Conservation (phyloP, 1,140 invertebrate genomes). For the Drosophila albomicans region DNA sequence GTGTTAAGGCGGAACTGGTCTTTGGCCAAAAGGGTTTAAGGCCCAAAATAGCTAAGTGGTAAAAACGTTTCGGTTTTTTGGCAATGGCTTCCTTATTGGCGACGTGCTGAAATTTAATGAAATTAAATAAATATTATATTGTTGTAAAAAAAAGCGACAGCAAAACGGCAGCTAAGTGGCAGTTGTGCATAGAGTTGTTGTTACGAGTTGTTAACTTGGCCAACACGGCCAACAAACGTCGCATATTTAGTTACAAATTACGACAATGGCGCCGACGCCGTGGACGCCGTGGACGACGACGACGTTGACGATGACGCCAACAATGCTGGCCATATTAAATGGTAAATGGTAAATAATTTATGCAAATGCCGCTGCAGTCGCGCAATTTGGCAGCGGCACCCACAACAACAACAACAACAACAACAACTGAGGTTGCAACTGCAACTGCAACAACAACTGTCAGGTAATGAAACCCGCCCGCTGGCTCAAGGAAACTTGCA, state of each 20-base stretch:
- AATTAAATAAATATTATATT: conserved; percentile 81
- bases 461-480: conserved; percentile 80
- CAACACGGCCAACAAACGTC: conserved; percentile 35
- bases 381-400: conserved; percentile 76
- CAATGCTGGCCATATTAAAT: conserved; percentile 79
- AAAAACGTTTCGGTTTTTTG: conserved; percentile 52
- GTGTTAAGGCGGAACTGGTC: conserved; percentile 40
- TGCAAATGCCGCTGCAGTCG: conserved; percentile 76
- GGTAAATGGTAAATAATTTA: conserved; percentile 83
- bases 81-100: conserved; percentile 74
- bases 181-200: conserved; percentile 31
- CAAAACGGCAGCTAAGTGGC: conserved; percentile 35
- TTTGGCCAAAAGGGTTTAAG: conserved; percentile 37
- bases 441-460: conserved; percentile 26
- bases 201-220: conserved; percentile 26
- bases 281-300: not conserved
- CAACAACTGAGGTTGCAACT: conserved; percentile 23
- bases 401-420: conserved; percentile 64
- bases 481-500: conserved; percentile 78
- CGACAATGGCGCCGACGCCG: conserved; percentile 69
- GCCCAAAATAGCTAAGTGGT: conserved; percentile 64
- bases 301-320: conserved; percentile 43
- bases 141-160: conserved; percentile 34
- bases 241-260: conserved; percentile 82
- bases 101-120: conserved; percentile 79